Evolutionary conservation across 2,888 invertebrate genomes (phyloP).

Genomic region (Hypomecis punctinalis): DNA sequence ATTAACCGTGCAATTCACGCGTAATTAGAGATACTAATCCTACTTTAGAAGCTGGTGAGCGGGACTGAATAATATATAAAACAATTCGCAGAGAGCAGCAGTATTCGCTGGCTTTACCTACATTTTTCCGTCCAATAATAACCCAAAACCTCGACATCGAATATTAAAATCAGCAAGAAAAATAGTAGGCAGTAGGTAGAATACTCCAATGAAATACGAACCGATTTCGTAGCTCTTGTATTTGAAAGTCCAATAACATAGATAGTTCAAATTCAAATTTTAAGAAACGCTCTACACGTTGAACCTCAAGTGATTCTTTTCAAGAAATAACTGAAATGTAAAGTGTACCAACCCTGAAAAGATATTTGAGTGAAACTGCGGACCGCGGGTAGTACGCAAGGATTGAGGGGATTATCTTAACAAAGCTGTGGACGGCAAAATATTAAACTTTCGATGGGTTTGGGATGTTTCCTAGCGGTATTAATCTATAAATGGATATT

Average conservation of each 20-base stretch:
- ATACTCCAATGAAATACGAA: not conserved
- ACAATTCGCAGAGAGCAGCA: conserved; percentile 24
- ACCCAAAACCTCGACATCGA: conserved; percentile 22
- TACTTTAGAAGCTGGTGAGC: conserved; percentile 18
- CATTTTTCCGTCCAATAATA: conserved; percentile 25
- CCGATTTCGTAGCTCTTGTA: not conserved
- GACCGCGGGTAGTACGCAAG: conserved; percentile 28
- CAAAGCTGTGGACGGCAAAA: conserved; percentile 48
- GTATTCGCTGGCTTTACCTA: conserved; percentile 4
- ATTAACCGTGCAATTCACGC: conserved; percentile 21
- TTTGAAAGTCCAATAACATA: conserved; percentile 13
- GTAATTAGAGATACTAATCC: conserved; percentile 22
- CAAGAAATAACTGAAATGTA: conserved; percentile 46
- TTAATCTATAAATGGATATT: conserved; percentile 44
- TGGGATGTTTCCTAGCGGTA: conserved; percentile 39
- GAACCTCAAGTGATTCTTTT: conserved; percentile 26
- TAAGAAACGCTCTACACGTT: conserved; percentile 7
- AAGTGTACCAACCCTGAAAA: conserved; percentile 40
- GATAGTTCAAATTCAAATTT: conserved; percentile 24
- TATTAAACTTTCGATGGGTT: conserved; percentile 50
- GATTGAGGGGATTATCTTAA: conserved; percentile 48
- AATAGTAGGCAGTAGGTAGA: conserved; percentile 5
- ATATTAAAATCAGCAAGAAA: conserved; percentile 29
- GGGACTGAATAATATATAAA: conserved; percentile 25
- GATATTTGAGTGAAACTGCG: conserved; percentile 41